Evolutionary conservation across 2,113 vertebrate species (phyloP).

Genomic region (Ploceus nigricollis): DNA sequence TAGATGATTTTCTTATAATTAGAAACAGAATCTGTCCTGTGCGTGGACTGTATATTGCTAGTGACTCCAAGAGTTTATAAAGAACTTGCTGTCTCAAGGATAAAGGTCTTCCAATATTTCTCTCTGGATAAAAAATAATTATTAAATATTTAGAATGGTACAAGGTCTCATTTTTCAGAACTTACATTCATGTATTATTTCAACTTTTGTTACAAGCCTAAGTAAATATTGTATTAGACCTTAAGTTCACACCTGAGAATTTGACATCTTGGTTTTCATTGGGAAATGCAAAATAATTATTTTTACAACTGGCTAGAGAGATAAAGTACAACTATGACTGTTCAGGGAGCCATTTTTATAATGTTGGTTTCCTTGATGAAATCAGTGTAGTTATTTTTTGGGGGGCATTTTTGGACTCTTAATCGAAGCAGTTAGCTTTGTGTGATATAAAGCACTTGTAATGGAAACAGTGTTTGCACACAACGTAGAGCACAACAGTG

Average conservation of each 20-base stretch:
- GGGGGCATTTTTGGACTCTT: background rate
- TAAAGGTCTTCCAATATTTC: background rate
- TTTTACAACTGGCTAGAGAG: constrained; percentile 10
- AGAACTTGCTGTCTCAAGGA: background rate
- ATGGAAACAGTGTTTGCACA: background rate
- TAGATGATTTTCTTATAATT: background rate
- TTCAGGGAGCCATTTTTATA: background rate
- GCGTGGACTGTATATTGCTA: background rate
- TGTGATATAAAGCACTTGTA: background rate
- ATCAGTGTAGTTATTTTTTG: background rate
- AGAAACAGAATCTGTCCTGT: background rate
- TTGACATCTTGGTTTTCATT: background rate
- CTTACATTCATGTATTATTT: background rate
- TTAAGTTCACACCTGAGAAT: background rate
- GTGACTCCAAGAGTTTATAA: background rate
- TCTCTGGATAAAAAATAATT: background rate
- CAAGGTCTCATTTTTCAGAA: background rate
- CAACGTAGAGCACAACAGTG: fast-evolving
- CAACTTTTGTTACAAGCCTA: background rate
- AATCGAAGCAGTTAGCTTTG: background rate
- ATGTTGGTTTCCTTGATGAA: background rate
- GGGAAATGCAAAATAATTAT: background rate
- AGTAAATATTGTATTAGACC: constrained; percentile 1
- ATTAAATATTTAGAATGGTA: background rate
- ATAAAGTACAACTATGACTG: background rate